Conservation (phyloP, 2,113 vertebrate species). For the Ceyx melanurus region DNA sequence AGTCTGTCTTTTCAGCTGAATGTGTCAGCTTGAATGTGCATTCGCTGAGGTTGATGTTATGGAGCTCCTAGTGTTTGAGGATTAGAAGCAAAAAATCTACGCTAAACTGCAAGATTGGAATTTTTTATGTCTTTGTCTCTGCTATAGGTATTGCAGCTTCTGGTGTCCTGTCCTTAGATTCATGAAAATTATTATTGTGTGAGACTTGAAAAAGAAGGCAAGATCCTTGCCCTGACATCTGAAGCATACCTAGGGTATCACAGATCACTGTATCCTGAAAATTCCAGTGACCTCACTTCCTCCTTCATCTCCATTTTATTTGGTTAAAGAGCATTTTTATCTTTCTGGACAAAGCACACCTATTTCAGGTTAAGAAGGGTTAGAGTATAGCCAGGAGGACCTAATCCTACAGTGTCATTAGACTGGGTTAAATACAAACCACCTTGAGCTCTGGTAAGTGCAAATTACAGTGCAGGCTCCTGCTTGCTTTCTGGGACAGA, state of each 20-base stretch:
- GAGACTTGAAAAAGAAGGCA: neutral
- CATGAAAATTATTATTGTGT: neutral
- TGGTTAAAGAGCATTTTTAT: neutral
- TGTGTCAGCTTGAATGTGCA: neutral
- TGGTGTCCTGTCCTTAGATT: neutral
- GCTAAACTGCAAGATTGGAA: neutral
- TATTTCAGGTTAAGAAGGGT: neutral
- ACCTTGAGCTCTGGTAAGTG: neutral
- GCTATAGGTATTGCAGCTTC: neutral
- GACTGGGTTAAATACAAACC: neutral
- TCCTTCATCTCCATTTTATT: neutral
- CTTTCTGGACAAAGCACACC: neutral
- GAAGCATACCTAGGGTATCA: rapidly evolving
- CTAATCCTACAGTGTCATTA: neutral
- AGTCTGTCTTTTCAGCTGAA: neutral
- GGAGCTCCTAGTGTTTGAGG: neutral
- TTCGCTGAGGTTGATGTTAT: neutral
- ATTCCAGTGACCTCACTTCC: neutral
- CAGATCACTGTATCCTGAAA: neutral
- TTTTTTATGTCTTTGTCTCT: neutral
- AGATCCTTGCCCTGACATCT: neutral
- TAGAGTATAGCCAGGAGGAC: neutral
- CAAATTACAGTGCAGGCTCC: neutral
- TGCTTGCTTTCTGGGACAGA: neutral
- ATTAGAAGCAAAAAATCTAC: neutral